Evolutionary conservation across 2,888 invertebrate genomes (phyloP).

Genomic region (Agriopis marginaria): DNA sequence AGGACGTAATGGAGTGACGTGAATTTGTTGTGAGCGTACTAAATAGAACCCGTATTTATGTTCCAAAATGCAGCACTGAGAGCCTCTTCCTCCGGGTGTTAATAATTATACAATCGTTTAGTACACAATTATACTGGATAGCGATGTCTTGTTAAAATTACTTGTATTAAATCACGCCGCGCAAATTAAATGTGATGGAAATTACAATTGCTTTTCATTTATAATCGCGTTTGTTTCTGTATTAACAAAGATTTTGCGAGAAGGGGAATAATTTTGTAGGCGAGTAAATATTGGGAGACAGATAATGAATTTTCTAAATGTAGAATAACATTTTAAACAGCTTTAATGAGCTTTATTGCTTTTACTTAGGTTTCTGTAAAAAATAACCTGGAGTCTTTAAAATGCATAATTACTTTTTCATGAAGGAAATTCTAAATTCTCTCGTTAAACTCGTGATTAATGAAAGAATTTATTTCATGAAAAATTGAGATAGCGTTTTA

Average conservation of each 20-base stretch:
- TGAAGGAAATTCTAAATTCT: too few species aligned
- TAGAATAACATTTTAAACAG: slow-evolving; percentile 38
- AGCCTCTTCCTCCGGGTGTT: slow-evolving; percentile 61
- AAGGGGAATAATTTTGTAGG: slow-evolving; percentile 44
- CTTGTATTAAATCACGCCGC: slow-evolving; percentile 48
- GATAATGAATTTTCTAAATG: slow-evolving; percentile 44
- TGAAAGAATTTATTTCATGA: slow-evolving; percentile 4
- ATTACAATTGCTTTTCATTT: slow-evolving; percentile 48
- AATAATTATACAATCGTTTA: slow-evolving; percentile 65
- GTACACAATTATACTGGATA: slow-evolving; percentile 54
- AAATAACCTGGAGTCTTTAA: slow-evolving; percentile 5
- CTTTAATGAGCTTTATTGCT: slow-evolving; percentile 41
- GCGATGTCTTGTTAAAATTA: slow-evolving; percentile 50
- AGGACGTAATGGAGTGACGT: slow-evolving; percentile 80
- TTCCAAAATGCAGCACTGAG: slow-evolving; percentile 68
- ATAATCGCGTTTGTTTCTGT: slow-evolving; percentile 47
- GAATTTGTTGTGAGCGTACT: slow-evolving; percentile 77
- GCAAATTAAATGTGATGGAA: slow-evolving; percentile 49
- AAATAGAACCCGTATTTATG: slow-evolving; percentile 75
- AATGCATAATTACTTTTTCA: slow-evolving; percentile 6
- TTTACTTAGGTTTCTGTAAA: slow-evolving; percentile 27
- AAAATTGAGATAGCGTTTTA: slow-evolving; percentile 12
- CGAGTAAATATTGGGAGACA: slow-evolving; percentile 42
- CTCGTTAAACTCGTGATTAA: slow-evolving; percentile 1
- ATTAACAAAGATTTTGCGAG: slow-evolving; percentile 45